Base-by-base conservation (phyloP, 1,140 invertebrate species). In the Drosophila tropicalis region DNA sequence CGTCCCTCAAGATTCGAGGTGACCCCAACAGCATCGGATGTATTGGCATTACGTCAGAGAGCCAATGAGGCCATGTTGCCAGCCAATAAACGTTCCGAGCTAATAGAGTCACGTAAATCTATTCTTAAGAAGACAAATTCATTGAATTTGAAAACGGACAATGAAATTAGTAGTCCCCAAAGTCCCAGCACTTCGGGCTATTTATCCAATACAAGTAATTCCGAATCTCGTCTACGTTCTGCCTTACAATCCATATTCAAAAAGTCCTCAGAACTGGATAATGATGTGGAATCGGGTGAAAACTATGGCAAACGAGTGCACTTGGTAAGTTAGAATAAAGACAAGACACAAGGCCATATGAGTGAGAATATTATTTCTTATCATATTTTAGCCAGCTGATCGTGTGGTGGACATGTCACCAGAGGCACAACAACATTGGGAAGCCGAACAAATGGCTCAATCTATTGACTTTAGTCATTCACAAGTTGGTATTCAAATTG, bases 331-430 rank as follows among this genome's bases (percentile, higher is more conserved):
- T 1, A 9, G 7, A 6, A 19, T n/a, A 6, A 13, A 29, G 10
- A 13, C n/a, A 13, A 29, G 10, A 13, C n/a, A 1, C 12, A 5
- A 12, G 13, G 19, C 5, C 5, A 29, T 1, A 29, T 29, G 29
- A 29, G 5, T 5, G 5, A 29, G 1, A 5, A 19, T 19, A 17
- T 47, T n/a, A 25, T 5, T 5, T 5, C 9, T 29, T 25, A 55
- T 56, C 1, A 56, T 25, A 7, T 29, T 25, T 13, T 69, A 98
- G 97, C 97, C 97, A 0, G 94, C 95, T 19, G 97, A 98, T 90
- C 93, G 97, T 62, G 96, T 98, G 0, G 97, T 98, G 65, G 97
- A 98, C 91, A 98, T 98, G 97, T 98, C 97, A 0, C 94, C 96
- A 0, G 97, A 98, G 83, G 97, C 98, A 77, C 97, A 98, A 85